Conservation (phyloP, 2,888 invertebrate genomes). For the Tholera decimalis region DNA sequence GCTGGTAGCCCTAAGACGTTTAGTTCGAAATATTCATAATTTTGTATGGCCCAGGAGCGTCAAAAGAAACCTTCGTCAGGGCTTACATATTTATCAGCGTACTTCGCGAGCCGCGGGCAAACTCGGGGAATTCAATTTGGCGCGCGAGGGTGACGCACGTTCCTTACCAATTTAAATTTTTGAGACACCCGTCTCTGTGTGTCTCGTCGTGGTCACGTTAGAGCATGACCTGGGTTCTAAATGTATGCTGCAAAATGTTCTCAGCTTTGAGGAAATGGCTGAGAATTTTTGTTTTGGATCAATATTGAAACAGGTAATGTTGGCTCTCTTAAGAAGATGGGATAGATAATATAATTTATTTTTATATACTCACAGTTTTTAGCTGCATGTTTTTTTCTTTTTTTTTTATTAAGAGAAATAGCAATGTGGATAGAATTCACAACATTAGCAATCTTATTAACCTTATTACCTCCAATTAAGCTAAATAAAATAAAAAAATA, state of each 20-base stretch:
- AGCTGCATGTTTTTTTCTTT: background rate
- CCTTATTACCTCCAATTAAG: no score
- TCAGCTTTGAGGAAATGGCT: slow-evolving; percentile 4
- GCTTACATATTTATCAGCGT: slow-evolving; percentile 73
- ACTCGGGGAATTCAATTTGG: slow-evolving; percentile 74
- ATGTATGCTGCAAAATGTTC: slow-evolving; percentile 34
- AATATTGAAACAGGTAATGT: background rate
- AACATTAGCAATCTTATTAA: no score
- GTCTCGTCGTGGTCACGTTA: slow-evolving; percentile 47
- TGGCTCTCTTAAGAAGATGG: background rate
- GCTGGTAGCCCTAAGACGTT: slow-evolving; percentile 33
- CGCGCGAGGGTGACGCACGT: slow-evolving; percentile 63
- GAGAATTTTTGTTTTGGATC: slow-evolving; percentile 7
- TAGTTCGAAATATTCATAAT: slow-evolving; percentile 67
- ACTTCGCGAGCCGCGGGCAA: slow-evolving; percentile 57
- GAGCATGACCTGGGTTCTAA: slow-evolving; percentile 53
- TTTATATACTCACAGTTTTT: background rate
- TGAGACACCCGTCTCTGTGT: slow-evolving; percentile 54
- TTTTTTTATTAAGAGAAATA: no score
- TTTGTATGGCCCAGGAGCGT: slow-evolving; percentile 58
- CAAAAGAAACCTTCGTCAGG: slow-evolving; percentile 66
- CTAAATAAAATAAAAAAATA: no score
- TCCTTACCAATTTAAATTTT: slow-evolving; percentile 72
- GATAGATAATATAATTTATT: background rate
- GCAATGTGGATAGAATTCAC: no score